Conservation (phyloP, 2,797 vertebrate genomes). For the Myripristis jacobus region DNA sequence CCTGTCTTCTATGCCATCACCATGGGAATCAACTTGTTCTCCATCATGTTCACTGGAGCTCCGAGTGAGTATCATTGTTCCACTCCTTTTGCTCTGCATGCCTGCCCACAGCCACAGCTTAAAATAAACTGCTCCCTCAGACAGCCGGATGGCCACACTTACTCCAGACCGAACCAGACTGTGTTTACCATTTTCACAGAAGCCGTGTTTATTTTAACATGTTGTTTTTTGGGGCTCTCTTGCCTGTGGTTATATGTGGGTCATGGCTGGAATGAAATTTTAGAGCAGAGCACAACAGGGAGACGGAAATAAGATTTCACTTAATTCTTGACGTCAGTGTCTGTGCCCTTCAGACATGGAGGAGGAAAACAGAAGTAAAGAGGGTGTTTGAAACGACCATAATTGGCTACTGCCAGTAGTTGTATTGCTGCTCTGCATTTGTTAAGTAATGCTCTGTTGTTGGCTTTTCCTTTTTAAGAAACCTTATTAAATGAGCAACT, state of each 20-base stretch:
- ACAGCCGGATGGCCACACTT: slow-evolving; percentile 74
- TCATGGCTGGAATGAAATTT: slow-evolving; percentile 74
- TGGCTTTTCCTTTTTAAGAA: slow-evolving; percentile 51
- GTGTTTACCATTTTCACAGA: slow-evolving; percentile 77
- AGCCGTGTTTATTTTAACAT: slow-evolving; percentile 78
- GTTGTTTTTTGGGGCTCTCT: slow-evolving; percentile 74
- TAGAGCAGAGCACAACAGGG: slow-evolving; percentile 73
- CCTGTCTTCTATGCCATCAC: slow-evolving; percentile 96
- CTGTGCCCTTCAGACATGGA: slow-evolving; percentile 75
- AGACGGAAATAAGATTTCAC: slow-evolving; percentile 77
- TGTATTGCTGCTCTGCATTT: slow-evolving; percentile 36
- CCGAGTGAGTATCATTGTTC: slow-evolving; percentile 89
- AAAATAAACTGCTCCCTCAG: slow-evolving; percentile 79
- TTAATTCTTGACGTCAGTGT: slow-evolving; percentile 74
- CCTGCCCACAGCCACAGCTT: slow-evolving; percentile 71
- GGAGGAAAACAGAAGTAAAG: slow-evolving; percentile 76
- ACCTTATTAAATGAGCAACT: slow-evolving; percentile 90
- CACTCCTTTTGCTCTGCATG: slow-evolving; percentile 67
- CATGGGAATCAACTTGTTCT: slow-evolving; percentile 95
- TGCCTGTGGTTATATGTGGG: slow-evolving; percentile 80
- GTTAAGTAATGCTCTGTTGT: slow-evolving; percentile 43
- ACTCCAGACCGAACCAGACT: slow-evolving; percentile 74
- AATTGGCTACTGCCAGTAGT: slow-evolving; percentile 37
- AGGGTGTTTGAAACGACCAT: slow-evolving; percentile 52
- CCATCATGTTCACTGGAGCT: slow-evolving; percentile 94